Percentiles rank a stretch among this genome's conserved stretches.
Evolutionary conservation across 2,113 vertebrate species (phyloP).

Genomic region (Ardeotis arabs): DNA sequence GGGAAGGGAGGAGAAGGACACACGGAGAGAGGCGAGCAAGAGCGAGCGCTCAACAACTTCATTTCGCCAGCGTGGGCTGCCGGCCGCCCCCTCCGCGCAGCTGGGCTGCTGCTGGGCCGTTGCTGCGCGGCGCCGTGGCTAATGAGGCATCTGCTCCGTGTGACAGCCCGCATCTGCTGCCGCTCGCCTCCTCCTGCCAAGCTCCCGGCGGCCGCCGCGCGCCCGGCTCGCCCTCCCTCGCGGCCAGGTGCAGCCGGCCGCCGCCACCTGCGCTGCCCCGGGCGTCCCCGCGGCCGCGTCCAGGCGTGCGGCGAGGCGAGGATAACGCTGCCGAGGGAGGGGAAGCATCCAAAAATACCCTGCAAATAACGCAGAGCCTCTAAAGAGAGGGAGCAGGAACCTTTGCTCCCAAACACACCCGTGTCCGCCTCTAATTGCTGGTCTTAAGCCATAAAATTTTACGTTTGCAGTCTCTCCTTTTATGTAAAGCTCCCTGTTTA

Average conservation of each 20-base stretch:
- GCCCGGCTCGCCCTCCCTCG: neutral
- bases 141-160: constrained; percentile 49
- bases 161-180: constrained; percentile 35
- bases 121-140: neutral
- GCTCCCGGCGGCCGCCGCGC: neutral
- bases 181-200: neutral
- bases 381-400: neutral
- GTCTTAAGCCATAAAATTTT: neutral
- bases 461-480: neutral
- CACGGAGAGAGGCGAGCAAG: neutral
- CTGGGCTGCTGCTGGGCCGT: constrained; percentile 32
- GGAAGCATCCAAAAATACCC: neutral
- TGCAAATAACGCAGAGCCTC: neutral
- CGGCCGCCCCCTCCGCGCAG: neutral
- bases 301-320: accelerated
- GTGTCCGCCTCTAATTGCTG: neutral
- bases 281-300: neutral
- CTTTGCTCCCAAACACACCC: neutral
- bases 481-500: neutral
- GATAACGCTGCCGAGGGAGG: neutral
- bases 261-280: neutral
- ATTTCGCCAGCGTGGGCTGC: neutral
- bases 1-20: neutral
- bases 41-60: neutral
- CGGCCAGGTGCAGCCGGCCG: neutral